Evolutionary conservation across 1,140 invertebrate species (phyloP), one percentile per base, ranked within the genome.

Genomic region (Melipona quadrifasciata): DNA sequence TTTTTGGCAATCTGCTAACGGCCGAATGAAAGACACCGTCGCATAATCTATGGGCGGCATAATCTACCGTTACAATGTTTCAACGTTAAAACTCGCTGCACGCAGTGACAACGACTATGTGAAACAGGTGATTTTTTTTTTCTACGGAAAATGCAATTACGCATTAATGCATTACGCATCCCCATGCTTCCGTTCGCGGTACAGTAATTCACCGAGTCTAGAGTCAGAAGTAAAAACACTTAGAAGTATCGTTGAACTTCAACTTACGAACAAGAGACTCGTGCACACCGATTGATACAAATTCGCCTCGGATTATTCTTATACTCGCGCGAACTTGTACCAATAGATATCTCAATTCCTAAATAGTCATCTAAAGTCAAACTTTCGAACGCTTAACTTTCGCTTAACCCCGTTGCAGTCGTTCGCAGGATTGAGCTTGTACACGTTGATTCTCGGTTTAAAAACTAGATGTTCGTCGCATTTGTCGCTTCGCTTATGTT

Each of bases 1-100:
- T 84, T 85, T 87, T 79, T 86, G 84, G 85, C 84, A 90, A 76
- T 86, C 88, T 88, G 81, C 85, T 67, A 82, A 75, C 39, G 64
- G 27, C 61, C 81, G 58, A 84, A 39, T 47, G 10, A 70, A 34
- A n/a, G 2, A 39, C 67, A 82, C 84, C 31, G 83, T 74, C 85
- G 75, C 84, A n/a, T n/a, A n/a, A n/a, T n/a, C n/a, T n/a, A 87
- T 82, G 83, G 76, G 80, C 71, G 81, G 84, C 82, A 73, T 85
- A 71, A 73, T 84, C 86, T 80, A 90, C 82, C 70, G 58, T 82
- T 55, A 86, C 55, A 76, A 73, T 31, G 27, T 81, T 39, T 39
- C 76, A 71, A 65, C 80, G 31, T 86, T 65, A 84, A 78, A 88
- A 84, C 10, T 89, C 72, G 77, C 58, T 77, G 79, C 16, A 88